These are phyloP conservation scores for Salmo trutta DNA, from an alignment of 2,797 vertebrate species.

Conservation along the genomic window DNA sequence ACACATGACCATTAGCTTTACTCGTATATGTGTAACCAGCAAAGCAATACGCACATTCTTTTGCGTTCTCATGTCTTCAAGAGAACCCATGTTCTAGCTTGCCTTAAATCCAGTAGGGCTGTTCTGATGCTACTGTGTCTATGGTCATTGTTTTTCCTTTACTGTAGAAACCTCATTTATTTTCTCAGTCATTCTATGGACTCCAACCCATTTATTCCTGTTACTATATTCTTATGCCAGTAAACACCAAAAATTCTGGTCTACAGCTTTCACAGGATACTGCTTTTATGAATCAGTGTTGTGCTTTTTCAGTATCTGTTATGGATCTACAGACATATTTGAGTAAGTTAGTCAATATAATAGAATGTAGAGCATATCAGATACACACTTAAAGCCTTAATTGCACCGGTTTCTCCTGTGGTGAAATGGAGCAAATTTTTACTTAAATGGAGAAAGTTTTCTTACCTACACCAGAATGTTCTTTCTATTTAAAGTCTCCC, in stretches of 20 bases:
- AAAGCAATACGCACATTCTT: not conserved
- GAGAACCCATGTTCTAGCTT: too few species aligned
- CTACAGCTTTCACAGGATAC: slow-evolving; percentile 4
- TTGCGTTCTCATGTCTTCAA: not conserved
- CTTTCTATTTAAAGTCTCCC: not conserved
- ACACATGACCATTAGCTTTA: slow-evolving; percentile 7
- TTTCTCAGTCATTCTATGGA: not conserved
- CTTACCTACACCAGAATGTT: not conserved
- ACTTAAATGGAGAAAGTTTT: not conserved
- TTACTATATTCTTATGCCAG: slow-evolving; percentile 8
- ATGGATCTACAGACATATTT: not conserved
- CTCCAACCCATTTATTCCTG: not conserved
- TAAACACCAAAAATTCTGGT: slow-evolving; percentile 27
- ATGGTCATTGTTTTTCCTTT: not conserved
- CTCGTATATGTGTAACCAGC: not conserved
- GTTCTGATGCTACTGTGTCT: not conserved
- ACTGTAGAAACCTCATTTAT: too few species aligned
- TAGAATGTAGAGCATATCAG: slow-evolving; percentile 16
- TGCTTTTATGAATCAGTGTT: not conserved
- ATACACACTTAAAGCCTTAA: slow-evolving; percentile 32
- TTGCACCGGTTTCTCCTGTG: not conserved
- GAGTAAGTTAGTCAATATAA: not conserved
- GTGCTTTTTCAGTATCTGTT: not conserved
- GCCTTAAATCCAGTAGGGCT: not conserved
- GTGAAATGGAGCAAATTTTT: not conserved